Base-by-base conservation (phyloP, 2,113 vertebrate genomes). In the Axis porcinus region DNA sequence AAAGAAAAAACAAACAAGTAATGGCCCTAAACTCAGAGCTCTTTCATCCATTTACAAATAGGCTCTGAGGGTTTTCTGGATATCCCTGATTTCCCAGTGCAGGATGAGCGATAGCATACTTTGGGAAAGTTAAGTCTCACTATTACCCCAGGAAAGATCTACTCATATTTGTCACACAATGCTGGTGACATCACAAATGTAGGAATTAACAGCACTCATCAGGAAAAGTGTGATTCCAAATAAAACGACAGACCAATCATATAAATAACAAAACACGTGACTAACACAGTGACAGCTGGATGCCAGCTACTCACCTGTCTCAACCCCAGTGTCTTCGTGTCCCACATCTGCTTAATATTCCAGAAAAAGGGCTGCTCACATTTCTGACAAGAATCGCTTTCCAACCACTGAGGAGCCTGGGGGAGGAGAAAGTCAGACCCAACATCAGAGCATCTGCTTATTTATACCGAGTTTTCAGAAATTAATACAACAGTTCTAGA, bases 281-380 rank as follows among this genome's bases (percentile, higher is more conserved):
- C 13, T 12, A 33, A 27, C 3, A 17, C 9, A 14, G 86, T 3
- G 16, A 33, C 0, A 14, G 7, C 3, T 7, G 50, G 6, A 14
- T 0, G 0, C 1, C 5, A 21, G 1, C 0, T 11, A n/a, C 98
- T 99, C 85, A 99, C 99, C 99, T 99, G 99, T 97, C 99, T 98
- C 96, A 99, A 98, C 0, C 99, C 99, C 92, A 99, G 76, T 0
- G 99, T 99, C 98, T 99, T 99, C 0, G 99, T 99, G 98, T 99
- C 99, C 99, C 99, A 99, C 99, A 99, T 99, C 98, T 99, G 99
- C 97, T 99, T 99, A 98, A 99, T 99, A 88, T 99, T 99, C 99
- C 99, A 99, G 99, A 99, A 99, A 98, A 99, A 99, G 14, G 99
- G 99, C 92, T 99, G 99, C 94, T 99, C 99, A 97, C 99, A 99